phyloP scores from a whole-genome alignment of 2,113 vertebrate genomes.

The Ibidorhyncha struthersii region DNA sequence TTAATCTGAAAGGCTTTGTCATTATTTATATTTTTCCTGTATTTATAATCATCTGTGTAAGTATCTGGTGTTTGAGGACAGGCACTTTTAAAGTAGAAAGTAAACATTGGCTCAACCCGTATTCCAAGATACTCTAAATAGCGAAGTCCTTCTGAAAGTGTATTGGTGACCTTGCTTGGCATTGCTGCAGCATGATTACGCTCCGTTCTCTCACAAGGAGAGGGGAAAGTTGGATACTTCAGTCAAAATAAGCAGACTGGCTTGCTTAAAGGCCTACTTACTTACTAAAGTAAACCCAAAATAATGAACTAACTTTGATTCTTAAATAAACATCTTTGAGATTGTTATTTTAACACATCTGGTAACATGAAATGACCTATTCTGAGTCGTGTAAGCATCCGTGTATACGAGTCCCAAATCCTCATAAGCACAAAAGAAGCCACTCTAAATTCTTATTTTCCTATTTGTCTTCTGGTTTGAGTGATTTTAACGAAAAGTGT shows the following conservation, averaged over 20 bases:
- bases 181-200: not conserved
- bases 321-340: constrained; percentile 55
- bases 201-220: not conserved
- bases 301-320: constrained; percentile 56
- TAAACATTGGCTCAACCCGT: constrained; percentile 5
- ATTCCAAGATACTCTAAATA: constrained; percentile 23
- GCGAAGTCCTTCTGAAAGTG: not conserved
- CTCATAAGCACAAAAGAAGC: not conserved
- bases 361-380: not conserved
- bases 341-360: constrained; percentile 61
- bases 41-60: constrained; percentile 38
- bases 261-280: not conserved
- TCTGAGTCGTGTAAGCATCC: not conserved
- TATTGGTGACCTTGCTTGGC: not conserved
- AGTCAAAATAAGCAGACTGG: constrained; percentile 33
- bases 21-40: constrained; percentile 36
- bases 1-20: constrained; percentile 17
- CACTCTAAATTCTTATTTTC: not conserved
- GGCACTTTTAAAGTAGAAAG: constrained; percentile 20
- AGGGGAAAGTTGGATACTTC: constrained; percentile 10
- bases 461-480: not conserved
- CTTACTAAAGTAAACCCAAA: constrained; percentile 28
- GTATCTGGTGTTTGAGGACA: constrained; percentile 35
- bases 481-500: not conserved
- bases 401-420: fast-evolving